Percentiles rank a stretch among this genome's conserved stretches.
phyloP scores from a whole-genome alignment of 2,888 invertebrate species.

The Hirtodrosophila alboralis region DNA sequence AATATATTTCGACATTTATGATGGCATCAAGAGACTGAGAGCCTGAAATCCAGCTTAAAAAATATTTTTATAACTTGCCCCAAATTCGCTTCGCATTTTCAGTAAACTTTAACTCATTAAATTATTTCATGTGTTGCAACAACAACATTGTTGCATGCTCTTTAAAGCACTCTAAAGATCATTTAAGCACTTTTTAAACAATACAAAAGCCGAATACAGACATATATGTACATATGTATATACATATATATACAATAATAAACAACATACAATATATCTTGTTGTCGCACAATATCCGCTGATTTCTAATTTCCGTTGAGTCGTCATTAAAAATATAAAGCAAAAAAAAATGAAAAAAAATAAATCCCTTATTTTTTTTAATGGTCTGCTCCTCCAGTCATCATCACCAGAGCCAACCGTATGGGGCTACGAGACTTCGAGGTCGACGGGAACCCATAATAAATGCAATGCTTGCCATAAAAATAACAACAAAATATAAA shows the following conservation, averaged over 20 bases:
- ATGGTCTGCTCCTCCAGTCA: constrained; percentile 42
- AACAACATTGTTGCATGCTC: constrained; percentile 15
- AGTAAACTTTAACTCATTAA: too few relatives aligned
- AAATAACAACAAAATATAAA: constrained; percentile 51
- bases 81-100: too few relatives aligned
- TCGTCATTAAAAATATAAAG: constrained; percentile 54
- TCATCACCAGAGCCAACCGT: constrained; percentile 16
- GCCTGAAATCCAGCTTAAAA: too few relatives aligned
- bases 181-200: constrained; percentile 12
- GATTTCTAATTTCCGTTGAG: constrained; percentile 76
- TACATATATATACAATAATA: constrained; percentile 21
- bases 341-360: constrained; percentile 6
- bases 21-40: too few relatives aligned
- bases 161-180: constrained; percentile 11
- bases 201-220: neutral
- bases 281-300: constrained; percentile 68
- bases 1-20: too few relatives aligned
- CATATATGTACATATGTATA: neutral
- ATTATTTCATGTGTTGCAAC: too few relatives aligned
- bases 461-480: constrained; percentile 73
- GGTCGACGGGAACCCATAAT: constrained; percentile 56
- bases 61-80: too few relatives aligned
- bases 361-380: constrained; percentile 62
- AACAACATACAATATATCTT: constrained; percentile 45
- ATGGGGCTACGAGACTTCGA: constrained; percentile 29